Evolutionary conservation across 2,113 vertebrate species (phyloP), one percentile per base, ranked within the genome.

Genomic region (Colinus virginianus): DNA sequence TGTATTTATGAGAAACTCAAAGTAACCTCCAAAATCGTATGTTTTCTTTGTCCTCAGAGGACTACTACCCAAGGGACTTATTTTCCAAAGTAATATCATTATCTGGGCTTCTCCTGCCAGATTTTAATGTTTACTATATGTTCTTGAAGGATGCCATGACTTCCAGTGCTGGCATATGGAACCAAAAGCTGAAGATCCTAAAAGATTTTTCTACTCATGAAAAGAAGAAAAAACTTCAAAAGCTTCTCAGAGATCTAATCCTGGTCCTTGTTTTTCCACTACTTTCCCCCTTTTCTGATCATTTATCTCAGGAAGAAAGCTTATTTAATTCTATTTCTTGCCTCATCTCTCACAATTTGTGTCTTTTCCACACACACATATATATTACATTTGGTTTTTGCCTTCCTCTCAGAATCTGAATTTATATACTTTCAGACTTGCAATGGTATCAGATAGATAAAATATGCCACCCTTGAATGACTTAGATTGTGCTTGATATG

Each of bases 121-220:
- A 66, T 63, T 66, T 67, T 63, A 87, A 43, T 55, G 53, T 79
- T 85, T 87, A 25, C 25, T 56, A 11, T 1, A 48, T 6, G 55
- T 78, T 75, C 62, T 61, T 71, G 25, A 59, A 78, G 56, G 67
- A 83, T 42, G 11, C 5, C 0, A 0, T 38, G 30, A 56, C 86
- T 93, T 88, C 64, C 0, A 1, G 5, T 6, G 32, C 21, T 0
- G 0, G 86, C 0, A 0, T 19, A 28, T 34, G 30, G 48, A 71
- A 36, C 17, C 28, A 40, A 19, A 67, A 34, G 36, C 0, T 84
- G 40, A 23, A 78, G 30, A 59, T 22, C 25, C 22, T 30, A 75
- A 25, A 88, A 90, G 32, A 3, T 18, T 89, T 74, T 85, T 62
- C 30, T 79, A 19, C 49, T 55, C 40, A 11, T 38, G 38, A 61